Base-by-base conservation (phyloP, 2,797 vertebrate species). In the Pelochelys cantorii region DNA sequence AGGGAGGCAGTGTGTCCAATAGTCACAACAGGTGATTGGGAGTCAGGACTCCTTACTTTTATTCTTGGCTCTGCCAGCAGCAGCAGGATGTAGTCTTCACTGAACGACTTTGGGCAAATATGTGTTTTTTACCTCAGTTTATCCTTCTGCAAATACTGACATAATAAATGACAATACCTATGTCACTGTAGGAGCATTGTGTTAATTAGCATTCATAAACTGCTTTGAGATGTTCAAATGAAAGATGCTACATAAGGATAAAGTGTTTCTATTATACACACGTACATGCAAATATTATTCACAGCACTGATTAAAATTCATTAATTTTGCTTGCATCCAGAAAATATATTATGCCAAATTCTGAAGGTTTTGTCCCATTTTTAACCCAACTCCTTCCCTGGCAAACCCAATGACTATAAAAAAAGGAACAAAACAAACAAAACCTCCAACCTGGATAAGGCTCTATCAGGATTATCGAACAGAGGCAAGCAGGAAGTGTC, bases 181-280 rank as follows among this genome's bases (percentile, higher is more conserved):
- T 27, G 12, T 77, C 74, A 77, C 42, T 29, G 27, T 48, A 77
- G 25, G 74, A 52, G n/a, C 10, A n/a, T 23, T 71, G 68, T 77
- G 42, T 29, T 77, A 75, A 48, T 27, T 48, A 52, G 74, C 7
- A 48, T 48, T 77, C 52, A 4, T 75, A 42, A 52, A 29, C 42
- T 27, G 77, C 59, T 85, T 92, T 94, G 86, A 12, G 59, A 94
- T 1, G 59, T 25, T 87, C 77, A 84, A 74, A 88, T 27, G 54
- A 95, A 27, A 29, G 75, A 77, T 71, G n/a, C 91, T 81, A 92
- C 27, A 27, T 92, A 90, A 86, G 89, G 88, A 87, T 53, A 83
- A 34, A 75, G 18, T 3, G 27, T 60, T 74, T 20, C 81, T 91
- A 88, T 81, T 54, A 54, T 54, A 54, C 53, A 54, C 29, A 62